Conservation (phyloP, 2,113 vertebrate genomes). For the Podilymbus podiceps region DNA sequence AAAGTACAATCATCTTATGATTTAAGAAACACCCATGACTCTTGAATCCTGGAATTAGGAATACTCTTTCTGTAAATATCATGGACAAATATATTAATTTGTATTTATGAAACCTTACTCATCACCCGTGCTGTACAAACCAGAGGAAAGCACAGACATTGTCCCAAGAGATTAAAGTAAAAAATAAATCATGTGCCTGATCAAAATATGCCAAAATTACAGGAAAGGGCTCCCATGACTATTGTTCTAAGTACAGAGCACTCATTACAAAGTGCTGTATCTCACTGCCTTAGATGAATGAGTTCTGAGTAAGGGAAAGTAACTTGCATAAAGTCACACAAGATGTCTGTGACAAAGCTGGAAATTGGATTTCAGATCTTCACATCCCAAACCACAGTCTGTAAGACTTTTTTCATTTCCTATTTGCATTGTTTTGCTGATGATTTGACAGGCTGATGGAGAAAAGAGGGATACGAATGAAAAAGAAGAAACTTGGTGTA, state of each 20-base stretch:
- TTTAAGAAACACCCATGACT: neutral
- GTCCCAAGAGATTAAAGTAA: neutral
- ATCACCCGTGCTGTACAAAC: neutral
- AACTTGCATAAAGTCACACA: neutral
- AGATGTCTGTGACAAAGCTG: neutral
- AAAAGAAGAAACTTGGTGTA: neutral
- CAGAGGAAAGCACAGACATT: neutral
- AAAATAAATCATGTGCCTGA: neutral
- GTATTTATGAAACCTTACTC: neutral
- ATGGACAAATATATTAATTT: neutral
- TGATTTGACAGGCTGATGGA: neutral
- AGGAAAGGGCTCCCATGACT: neutral
- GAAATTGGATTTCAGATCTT: constrained; percentile 6
- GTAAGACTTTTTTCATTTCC: neutral
- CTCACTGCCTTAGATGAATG: neutral
- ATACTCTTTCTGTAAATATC: neutral
- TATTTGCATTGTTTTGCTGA: neutral
- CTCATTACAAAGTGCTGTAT: neutral
- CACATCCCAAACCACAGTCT: neutral
- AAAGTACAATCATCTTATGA: neutral
- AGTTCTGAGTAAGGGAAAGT: neutral
- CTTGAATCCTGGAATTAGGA: neutral
- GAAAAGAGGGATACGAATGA: neutral
- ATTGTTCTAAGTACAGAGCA: neutral
- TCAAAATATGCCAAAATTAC: constrained; percentile 1